Evolutionary conservation across 2,113 vertebrate genomes (phyloP).

Genomic region (Thermophis baileyi): DNA sequence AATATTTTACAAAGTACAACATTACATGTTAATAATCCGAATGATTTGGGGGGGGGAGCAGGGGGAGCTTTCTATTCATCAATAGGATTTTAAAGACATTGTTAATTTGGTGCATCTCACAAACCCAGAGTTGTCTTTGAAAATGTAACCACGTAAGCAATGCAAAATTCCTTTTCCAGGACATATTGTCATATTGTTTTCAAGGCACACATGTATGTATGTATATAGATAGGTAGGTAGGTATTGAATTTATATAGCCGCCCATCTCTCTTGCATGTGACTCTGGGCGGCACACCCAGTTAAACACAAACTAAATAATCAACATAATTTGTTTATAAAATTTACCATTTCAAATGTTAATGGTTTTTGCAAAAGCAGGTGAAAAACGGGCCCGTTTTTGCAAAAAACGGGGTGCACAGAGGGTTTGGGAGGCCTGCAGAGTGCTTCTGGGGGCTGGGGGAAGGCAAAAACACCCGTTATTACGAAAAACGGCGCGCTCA

Average conservation of each 20-base stretch:
- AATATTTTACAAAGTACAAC: background rate
- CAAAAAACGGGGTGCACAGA: no score
- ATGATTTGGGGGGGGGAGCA: background rate
- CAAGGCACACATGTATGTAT: background rate
- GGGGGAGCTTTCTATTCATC: fast-evolving
- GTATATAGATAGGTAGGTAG: background rate
- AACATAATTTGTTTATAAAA: background rate
- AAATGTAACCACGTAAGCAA: background rate
- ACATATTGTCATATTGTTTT: background rate
- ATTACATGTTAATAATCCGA: background rate
- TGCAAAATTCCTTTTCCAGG: background rate
- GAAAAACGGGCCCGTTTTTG: no score
- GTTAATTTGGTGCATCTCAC: background rate
- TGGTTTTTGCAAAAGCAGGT: no score
- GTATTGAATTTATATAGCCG: background rate
- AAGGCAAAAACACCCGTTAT: no score
- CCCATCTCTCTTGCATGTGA: background rate
- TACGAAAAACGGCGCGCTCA: no score
- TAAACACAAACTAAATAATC: background rate
- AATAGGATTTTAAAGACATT: background rate
- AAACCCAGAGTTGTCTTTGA: background rate
- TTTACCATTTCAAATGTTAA: background rate
- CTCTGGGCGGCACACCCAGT: background rate
- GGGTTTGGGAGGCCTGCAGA: no score
- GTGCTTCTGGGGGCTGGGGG: no score